Evolutionary conservation across 1,140 invertebrate genomes (phyloP), one percentile per base, ranked within the genome.

Genomic region (Drosophila mauritiana): DNA sequence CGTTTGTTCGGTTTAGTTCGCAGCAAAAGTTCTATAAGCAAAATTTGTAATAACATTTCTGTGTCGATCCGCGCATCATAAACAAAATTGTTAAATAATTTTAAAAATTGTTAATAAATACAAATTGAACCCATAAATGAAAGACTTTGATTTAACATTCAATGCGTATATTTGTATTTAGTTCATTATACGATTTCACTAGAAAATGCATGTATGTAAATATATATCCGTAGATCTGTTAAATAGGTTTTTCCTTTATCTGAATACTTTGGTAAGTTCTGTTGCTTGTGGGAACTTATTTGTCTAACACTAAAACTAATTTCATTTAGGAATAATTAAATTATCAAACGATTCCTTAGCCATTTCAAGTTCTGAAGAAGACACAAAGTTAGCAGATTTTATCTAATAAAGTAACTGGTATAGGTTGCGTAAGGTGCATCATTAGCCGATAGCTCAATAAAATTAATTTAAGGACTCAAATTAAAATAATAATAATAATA

Each of bases 41-140:
- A 82, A 81, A 82, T 79, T 84, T 78, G 51, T 45, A 74, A 79
- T 83, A 84, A 79, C 75, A 79, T 81, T 76, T 76, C 64, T 61
- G 67, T 73, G 79, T 82, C 56, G 52, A 73, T 76, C 55, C 34
- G 57, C 70, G 80, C 63, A 76, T 57, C 56, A 65, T 59, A 72
- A 79, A 78, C 84, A 84, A 90, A 89, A 89, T 89, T 89, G 84
- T 89, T 89, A 89, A 89, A 89, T 89, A 89, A 89, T 89, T 89
- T 86, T 82, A 80, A 85, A 81, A 73, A 82, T 69, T 86, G 83
- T 86, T 86, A 86, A 86, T 84, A 84, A 86, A 82, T 86, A 78
- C 56, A 65, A 86, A 83, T 89, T 89, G 54, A 89, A 84, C 56
- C 68, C 73, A 86, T 53, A 31, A 58, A 17, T 45, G 13, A 68